A percentile compares a stretch with the other conserved stretches of the same genome.
phyloP scores from a whole-genome alignment of 2,888 invertebrate genomes.

The Catocala nupta region DNA sequence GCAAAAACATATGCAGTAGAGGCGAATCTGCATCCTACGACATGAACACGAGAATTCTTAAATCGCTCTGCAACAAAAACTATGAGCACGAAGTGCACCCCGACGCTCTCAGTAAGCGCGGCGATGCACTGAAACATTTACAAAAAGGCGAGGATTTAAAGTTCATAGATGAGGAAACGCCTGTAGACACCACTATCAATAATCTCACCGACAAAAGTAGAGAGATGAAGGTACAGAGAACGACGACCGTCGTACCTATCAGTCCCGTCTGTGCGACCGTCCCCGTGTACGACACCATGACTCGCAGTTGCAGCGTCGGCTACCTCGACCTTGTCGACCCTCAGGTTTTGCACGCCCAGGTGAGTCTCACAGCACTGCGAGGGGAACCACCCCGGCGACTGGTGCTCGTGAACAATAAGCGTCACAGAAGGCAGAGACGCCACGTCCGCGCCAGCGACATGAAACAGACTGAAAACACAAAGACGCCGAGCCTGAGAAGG shows the following conservation, averaged over 20 bases:
- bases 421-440: constrained; percentile 64
- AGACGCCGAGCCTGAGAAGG: constrained; percentile 87
- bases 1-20: constrained; percentile 81
- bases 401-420: constrained; percentile 90
- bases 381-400: constrained; percentile 93
- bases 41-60: constrained; percentile 78
- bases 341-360: constrained; percentile 91
- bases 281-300: constrained; percentile 89
- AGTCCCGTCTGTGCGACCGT: constrained; percentile 86
- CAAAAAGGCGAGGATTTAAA: constrained; percentile 88
- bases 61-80: constrained; percentile 78
- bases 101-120: constrained; percentile 68
- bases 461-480: constrained; percentile 60
- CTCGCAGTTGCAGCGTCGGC: constrained; percentile 95
- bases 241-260: constrained; percentile 89
- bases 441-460: constrained; percentile 69
- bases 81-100: constrained; percentile 78
- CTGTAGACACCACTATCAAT: constrained; percentile 59
- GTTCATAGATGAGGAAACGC: constrained; percentile 91
- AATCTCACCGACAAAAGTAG: constrained; percentile 59
- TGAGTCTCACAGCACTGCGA: constrained; percentile 90
- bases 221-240: constrained; percentile 73
- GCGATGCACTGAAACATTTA: constrained; percentile 67
- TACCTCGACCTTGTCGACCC: constrained; percentile 94
- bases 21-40: constrained; percentile 75